A percentile compares a stretch with the other conserved stretches of the same genome.
Conservation (phyloP, 2,113 vertebrate genomes). For the Chloropsis cyanopogon region DNA sequence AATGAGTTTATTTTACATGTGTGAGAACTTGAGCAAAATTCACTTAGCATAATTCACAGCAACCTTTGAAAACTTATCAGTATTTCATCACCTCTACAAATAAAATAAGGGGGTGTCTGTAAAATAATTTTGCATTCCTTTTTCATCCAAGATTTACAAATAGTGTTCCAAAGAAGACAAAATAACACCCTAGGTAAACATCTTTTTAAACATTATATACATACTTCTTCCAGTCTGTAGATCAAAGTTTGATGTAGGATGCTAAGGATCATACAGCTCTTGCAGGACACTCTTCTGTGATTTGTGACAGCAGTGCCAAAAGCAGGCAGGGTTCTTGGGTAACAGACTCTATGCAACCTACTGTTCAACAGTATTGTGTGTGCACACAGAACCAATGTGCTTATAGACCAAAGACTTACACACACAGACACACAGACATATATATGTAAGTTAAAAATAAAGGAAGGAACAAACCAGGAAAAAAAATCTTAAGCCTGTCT, state of each 20-base stretch:
- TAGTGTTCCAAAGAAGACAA: not conserved
- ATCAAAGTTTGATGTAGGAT: not conserved
- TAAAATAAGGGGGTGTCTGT: not conserved
- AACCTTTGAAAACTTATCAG: not conserved
- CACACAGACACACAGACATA: not conserved
- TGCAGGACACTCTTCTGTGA: not conserved
- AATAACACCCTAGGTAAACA: not conserved
- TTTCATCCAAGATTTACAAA: not conserved
- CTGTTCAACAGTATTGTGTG: constrained; percentile 20
- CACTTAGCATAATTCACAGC: not conserved
- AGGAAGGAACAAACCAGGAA: not conserved
- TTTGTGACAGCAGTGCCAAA: constrained; percentile 4
- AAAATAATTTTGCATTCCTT: constrained; percentile 13
- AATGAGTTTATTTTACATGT: constrained; percentile 2
- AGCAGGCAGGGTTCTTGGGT: not conserved
- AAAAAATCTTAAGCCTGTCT: not conserved
- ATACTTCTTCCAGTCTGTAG: not conserved
- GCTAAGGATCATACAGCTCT: not conserved
- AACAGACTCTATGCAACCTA: constrained; percentile 16
- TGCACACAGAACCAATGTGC: constrained; percentile 7
- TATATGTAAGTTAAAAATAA: not conserved
- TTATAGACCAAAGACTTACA: constrained; percentile 59
- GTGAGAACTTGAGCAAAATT: constrained; percentile 33
- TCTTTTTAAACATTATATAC: not conserved
- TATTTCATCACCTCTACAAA: constrained; percentile 37